Evolutionary conservation across 1,140 invertebrate genomes (phyloP).

Genomic region (Megalopta genalis): DNA sequence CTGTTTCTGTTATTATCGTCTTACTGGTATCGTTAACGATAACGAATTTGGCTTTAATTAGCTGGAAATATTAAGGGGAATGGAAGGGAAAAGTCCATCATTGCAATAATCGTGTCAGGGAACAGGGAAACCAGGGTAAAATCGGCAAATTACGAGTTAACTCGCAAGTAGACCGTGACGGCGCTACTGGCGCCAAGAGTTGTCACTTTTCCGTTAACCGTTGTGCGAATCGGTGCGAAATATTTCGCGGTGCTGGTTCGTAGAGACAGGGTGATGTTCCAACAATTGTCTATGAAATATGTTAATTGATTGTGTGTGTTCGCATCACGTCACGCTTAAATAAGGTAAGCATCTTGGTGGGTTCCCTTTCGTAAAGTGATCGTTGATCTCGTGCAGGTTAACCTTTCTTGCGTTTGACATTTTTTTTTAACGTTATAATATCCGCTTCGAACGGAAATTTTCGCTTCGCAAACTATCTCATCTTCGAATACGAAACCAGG

Average conservation of each 20-base stretch:
- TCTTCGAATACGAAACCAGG: not conserved
- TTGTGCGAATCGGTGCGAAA: constrained; percentile 15
- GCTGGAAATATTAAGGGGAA: not conserved
- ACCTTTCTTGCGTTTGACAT: constrained; percentile 9
- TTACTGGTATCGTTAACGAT: not conserved
- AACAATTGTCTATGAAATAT: constrained; percentile 48
- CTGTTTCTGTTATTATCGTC: no score
- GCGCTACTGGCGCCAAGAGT: constrained; percentile 35
- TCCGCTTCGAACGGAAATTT: not conserved
- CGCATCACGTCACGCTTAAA: constrained; percentile 17
- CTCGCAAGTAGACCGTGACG: constrained; percentile 36
- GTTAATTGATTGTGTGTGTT: constrained; percentile 16
- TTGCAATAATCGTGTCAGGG: not conserved
- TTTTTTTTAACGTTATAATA: constrained; percentile 24
- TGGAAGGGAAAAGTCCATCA: not conserved
- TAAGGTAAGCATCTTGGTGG: constrained; percentile 1
- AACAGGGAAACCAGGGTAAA: not conserved
- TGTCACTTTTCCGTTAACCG: constrained; percentile 42
- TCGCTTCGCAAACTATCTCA: not conserved
- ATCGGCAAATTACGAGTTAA: constrained; percentile 7
- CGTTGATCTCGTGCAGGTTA: constrained; percentile 37
- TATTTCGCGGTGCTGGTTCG: constrained; percentile 25
- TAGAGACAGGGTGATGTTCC: constrained; percentile 1
- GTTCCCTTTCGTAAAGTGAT: not conserved
- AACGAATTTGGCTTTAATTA: not conserved